Evolutionary conservation across 1,140 invertebrate genomes (phyloP).

Genomic region (Lordiphosa collinella): DNA sequence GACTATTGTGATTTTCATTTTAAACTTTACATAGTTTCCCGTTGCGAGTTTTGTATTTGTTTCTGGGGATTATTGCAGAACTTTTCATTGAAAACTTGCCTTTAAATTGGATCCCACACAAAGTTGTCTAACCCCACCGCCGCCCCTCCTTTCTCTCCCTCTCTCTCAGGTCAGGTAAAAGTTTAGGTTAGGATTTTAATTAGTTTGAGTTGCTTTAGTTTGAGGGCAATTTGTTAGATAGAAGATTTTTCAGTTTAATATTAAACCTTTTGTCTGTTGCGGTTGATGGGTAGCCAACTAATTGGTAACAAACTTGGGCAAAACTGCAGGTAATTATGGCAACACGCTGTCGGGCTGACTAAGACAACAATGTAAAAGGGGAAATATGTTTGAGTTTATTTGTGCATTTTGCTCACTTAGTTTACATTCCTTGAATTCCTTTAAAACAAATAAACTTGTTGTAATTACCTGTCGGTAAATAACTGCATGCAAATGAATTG

Average conservation of each 20-base stretch:
- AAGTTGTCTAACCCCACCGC: constrained; percentile 24
- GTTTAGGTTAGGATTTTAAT: constrained; percentile 46
- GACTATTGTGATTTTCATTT: constrained; percentile 24
- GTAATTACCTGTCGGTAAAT: constrained; percentile 8
- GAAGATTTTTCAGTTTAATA: constrained; percentile 27
- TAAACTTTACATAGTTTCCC: constrained; percentile 43
- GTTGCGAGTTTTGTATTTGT: constrained; percentile 26
- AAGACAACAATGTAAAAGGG: neutral
- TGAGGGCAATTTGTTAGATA: constrained; percentile 41
- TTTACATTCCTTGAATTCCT: constrained; percentile 5
- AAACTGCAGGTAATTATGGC: constrained; percentile 1
- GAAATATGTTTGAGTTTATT: neutral
- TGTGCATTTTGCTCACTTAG: constrained; percentile 5
- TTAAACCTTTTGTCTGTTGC: constrained; percentile 10
- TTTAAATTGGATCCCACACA: constrained; percentile 28
- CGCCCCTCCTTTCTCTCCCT: neutral
- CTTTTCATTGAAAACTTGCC: constrained; percentile 35
- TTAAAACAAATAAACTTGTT: constrained; percentile 24
- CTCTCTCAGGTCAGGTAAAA: constrained; percentile 28
- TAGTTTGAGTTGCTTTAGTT: constrained; percentile 45
- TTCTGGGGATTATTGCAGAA: constrained; percentile 43
- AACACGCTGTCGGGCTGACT: neutral
- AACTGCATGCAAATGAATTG: neutral
- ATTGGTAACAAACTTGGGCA: constrained; percentile 8
- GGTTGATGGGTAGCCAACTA: neutral